Conservation (phyloP, 2,888 invertebrate genomes). For the Lapara coniferarum region DNA sequence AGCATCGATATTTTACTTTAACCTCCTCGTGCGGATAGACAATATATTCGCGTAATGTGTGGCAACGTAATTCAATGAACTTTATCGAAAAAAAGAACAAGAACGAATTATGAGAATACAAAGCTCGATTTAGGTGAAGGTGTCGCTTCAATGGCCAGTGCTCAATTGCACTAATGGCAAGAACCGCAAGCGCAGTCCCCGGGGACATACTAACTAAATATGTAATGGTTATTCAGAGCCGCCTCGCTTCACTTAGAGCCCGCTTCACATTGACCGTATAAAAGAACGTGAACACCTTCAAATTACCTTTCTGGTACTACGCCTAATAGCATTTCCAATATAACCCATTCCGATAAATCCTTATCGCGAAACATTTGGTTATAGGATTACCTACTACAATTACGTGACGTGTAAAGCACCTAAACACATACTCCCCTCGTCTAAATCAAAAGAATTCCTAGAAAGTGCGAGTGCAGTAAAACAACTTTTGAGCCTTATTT, state of each 20-base stretch:
- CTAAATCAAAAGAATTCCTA: constrained; percentile 65
- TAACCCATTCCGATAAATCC: not conserved
- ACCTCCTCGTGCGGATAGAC: constrained; percentile 48
- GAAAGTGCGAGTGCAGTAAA: constrained; percentile 76
- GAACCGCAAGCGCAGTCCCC: constrained; percentile 75
- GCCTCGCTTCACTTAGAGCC: constrained; percentile 62
- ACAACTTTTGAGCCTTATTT: constrained; percentile 80
- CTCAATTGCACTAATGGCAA: constrained; percentile 79
- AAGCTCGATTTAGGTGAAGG: constrained; percentile 41
- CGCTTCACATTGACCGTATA: constrained; percentile 60
- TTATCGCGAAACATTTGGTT: not conserved
- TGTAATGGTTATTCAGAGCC: constrained; percentile 72
- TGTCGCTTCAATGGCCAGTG: constrained; percentile 52
- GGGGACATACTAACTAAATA: constrained; percentile 76
- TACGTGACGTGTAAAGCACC: constrained; percentile 29
- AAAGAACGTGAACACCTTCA: constrained; percentile 47
- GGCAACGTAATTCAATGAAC: constrained; percentile 41
- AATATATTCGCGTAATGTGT: constrained; percentile 38
- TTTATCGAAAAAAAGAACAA: constrained; percentile 31
- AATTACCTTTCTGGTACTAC: constrained; percentile 34
- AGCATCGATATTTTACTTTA: constrained; percentile 71
- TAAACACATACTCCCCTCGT: constrained; percentile 33
- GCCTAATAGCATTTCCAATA: constrained; percentile 19
- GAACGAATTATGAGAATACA: constrained; percentile 44
- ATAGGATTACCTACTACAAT: not conserved